Evolutionary conservation across 2,113 vertebrate genomes (phyloP).

Genomic region (Cochlearius cochlearius): DNA sequence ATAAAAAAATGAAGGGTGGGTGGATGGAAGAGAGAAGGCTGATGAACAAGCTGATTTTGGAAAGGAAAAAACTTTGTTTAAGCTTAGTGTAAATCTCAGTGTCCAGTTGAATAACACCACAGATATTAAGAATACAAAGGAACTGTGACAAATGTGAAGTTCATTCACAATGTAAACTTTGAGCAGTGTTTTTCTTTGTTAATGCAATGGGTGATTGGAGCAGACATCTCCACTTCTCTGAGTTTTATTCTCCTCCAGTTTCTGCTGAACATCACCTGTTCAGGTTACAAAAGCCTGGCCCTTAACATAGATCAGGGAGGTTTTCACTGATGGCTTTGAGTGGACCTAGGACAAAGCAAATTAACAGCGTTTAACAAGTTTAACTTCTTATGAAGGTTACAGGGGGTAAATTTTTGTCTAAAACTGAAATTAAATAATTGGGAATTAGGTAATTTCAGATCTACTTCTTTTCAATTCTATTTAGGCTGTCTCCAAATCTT

Average conservation of each 20-base stretch:
- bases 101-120: background rate
- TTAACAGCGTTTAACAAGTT: no score
- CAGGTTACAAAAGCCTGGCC: background rate
- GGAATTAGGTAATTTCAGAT: background rate
- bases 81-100: background rate
- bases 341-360: background rate
- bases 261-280: background rate
- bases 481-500: background rate
- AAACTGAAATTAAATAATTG: background rate
- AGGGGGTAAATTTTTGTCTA: background rate
- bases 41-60: background rate
- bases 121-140: background rate
- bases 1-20: background rate
- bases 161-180: background rate
- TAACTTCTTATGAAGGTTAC: background rate
- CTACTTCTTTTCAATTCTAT: background rate
- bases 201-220: background rate
- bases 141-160: background rate
- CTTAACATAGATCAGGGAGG: background rate
- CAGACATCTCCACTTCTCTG: background rate
- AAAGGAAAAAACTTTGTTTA: background rate
- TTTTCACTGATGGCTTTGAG: background rate
- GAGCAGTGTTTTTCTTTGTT: background rate
- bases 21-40: background rate
- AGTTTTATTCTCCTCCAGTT: background rate